Evolutionary conservation across 2,888 invertebrate species (phyloP).

Genomic region (Gandaritis pyraliata): DNA sequence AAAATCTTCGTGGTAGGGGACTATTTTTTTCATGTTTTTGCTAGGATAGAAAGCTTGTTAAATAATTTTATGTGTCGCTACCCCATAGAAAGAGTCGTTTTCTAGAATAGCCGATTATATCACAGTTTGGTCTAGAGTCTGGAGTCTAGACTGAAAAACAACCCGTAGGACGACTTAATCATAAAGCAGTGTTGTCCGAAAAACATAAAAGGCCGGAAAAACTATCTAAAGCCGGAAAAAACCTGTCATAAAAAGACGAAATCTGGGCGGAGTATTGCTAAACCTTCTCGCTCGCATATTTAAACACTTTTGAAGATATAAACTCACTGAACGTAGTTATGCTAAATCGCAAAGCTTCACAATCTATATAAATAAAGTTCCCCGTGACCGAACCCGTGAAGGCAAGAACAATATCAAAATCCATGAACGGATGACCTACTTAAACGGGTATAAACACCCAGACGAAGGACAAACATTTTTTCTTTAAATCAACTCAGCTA

Average conservation of each 20-base stretch:
- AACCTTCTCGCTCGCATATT: too few relatives aligned
- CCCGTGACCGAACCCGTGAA: too few relatives aligned
- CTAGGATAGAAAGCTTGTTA: slow-evolving; percentile 66
- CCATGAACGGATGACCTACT: too few relatives aligned
- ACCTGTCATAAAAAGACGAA: neutral
- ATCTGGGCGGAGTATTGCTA: too few relatives aligned
- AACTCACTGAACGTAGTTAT: too few relatives aligned
- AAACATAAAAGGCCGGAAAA: slow-evolving; percentile 10
- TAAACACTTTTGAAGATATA: too few relatives aligned
- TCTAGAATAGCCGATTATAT: slow-evolving; percentile 65
- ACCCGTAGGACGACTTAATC: slow-evolving; percentile 30
- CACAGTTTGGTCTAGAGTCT: slow-evolving; percentile 51
- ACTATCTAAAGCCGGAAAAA: neutral
- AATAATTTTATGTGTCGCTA: slow-evolving; percentile 72
- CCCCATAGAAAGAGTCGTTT: slow-evolving; percentile 62
- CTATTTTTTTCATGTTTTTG: slow-evolving; percentile 61
- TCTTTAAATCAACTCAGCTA: too few relatives aligned
- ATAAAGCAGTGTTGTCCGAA: slow-evolving; percentile 11
- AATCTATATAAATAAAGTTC: too few relatives aligned
- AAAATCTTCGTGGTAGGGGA: slow-evolving; percentile 48
- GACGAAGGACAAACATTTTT: too few relatives aligned
- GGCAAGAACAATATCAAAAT: too few relatives aligned
- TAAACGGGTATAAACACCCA: too few relatives aligned
- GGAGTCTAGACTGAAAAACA: slow-evolving; percentile 56
- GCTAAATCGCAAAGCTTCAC: too few relatives aligned